phyloP scores from a whole-genome alignment of 35 echinoderm and acorn worm species.

The Nesometra sesokonis region DNA sequence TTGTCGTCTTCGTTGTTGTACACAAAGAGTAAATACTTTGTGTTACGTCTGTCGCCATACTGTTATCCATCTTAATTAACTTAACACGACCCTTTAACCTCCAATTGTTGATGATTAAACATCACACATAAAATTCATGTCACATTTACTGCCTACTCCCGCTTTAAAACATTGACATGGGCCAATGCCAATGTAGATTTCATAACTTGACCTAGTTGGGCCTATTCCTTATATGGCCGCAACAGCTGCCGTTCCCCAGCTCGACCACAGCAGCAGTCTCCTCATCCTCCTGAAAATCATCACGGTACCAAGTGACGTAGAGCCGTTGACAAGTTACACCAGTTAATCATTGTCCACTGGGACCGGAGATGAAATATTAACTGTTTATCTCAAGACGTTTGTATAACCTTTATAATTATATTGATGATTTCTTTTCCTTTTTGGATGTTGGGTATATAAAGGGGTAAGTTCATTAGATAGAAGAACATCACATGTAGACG shows the following conservation, averaged over 20 bases:
- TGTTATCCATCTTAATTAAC: background rate
- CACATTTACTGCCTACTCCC: too few species aligned
- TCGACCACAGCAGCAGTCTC: background rate
- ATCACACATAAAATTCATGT: too few species aligned
- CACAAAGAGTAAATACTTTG: too few species aligned
- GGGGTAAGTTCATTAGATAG: background rate
- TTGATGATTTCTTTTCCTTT: background rate
- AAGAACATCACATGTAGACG: too few species aligned
- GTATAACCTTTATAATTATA: background rate
- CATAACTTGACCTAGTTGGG: background rate
- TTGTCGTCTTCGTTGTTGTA: too few species aligned
- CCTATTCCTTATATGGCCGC: background rate
- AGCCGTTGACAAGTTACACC: background rate
- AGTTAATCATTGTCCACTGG: background rate
- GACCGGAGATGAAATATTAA: background rate
- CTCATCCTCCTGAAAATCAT: background rate
- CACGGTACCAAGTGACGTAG: background rate
- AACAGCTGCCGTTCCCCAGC: background rate
- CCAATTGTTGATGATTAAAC: background rate
- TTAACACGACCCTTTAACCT: background rate
- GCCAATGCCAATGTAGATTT: background rate
- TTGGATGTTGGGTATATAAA: background rate
- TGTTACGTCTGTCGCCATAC: background rate
- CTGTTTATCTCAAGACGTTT: background rate
- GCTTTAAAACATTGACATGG: background rate